Conservation (phyloP, 2,797 vertebrate species). For the Muscicapa comitata region DNA sequence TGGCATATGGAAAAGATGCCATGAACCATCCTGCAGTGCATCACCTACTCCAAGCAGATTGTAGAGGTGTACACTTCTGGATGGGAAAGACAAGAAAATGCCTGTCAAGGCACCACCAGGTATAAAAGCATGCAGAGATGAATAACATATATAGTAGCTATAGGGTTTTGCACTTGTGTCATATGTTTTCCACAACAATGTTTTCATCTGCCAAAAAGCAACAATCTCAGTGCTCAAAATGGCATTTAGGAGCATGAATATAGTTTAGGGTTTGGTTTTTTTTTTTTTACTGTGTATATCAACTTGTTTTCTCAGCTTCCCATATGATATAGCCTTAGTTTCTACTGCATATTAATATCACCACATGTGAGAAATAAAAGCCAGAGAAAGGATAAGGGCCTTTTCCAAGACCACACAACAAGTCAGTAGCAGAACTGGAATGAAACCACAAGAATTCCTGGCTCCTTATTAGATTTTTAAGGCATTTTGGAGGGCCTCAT, state of each 20-base stretch:
- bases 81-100: background rate
- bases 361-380: constrained; percentile 22
- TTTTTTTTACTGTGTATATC: background rate
- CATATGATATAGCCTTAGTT: background rate
- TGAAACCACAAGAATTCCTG: constrained; percentile 63
- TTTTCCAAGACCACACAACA: constrained; percentile 63
- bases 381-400: background rate
- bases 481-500: constrained; percentile 35
- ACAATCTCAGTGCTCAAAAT: background rate
- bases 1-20: background rate
- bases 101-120: too few relatives aligned
- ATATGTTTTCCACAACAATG: background rate
- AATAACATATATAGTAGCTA: background rate
- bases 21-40: background rate
- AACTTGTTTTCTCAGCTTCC: constrained; percentile 30
- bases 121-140: background rate
- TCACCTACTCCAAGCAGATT: background rate
- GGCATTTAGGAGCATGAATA: background rate
- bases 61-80: background rate
- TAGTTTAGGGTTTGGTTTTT: background rate
- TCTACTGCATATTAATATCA: constrained; percentile 20
- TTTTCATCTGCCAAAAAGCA: background rate
- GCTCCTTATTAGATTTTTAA: constrained; percentile 31
- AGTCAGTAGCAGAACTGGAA: constrained; percentile 51
- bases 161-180: background rate